Conservation (phyloP, 2,888 invertebrate species). For the Ophion costatus region DNA sequence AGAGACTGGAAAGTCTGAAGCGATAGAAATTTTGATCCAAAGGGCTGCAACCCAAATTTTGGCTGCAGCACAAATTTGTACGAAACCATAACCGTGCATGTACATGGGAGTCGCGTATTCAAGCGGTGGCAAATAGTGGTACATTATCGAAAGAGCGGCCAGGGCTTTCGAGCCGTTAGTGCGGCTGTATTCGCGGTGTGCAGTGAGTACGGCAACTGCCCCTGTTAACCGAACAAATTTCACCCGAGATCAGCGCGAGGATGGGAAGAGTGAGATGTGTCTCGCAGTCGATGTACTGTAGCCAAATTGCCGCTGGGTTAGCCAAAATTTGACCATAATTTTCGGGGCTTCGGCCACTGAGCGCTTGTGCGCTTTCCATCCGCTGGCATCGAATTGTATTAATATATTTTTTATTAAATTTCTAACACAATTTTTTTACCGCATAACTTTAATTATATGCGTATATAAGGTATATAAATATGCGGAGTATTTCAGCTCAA, state of each 20-base stretch:
- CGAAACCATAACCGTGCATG: slow-evolving; percentile 9
- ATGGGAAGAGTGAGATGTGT: neutral
- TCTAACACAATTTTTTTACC: too few species aligned
- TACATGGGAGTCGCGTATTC: neutral
- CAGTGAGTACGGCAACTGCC: neutral
- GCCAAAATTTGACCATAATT: slow-evolving; percentile 48
- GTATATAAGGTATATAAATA: too few species aligned
- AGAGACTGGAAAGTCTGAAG: slow-evolving; percentile 24
- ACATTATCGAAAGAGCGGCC: slow-evolving; percentile 32
- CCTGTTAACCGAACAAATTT: neutral
- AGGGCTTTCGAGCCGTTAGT: slow-evolving; percentile 22
- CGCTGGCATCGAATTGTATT: neutral
- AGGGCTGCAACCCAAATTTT: neutral
- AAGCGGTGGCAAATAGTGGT: slow-evolving; percentile 5
- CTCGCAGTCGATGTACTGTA: neutral
- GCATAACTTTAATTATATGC: too few species aligned
- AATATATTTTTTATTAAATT: neutral
- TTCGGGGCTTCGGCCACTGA: neutral
- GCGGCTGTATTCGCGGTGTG: neutral
- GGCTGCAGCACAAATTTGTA: slow-evolving; percentile 24
- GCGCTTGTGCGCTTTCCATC: neutral
- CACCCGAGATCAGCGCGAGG: neutral
- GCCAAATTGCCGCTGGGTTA: slow-evolving; percentile 16
- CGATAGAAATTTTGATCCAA: slow-evolving; percentile 38
- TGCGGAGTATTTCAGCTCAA: too few species aligned